Conservation (phyloP, 1,140 invertebrate species). For the Elymnias hypermnestra region DNA sequence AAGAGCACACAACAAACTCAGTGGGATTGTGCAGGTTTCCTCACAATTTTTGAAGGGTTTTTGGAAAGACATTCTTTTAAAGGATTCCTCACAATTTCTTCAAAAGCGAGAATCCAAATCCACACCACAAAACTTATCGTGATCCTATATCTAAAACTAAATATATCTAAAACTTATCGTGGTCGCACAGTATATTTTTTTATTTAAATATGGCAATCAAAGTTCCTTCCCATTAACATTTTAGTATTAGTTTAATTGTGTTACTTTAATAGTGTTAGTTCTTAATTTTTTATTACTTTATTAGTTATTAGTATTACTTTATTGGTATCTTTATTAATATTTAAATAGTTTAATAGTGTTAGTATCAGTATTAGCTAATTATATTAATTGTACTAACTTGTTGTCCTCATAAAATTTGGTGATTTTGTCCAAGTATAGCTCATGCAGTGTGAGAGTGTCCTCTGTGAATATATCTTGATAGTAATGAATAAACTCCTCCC, state of each 20-base stretch:
- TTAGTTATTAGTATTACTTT: background rate
- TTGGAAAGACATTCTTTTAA: too few relatives aligned
- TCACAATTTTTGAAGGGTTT: too few relatives aligned
- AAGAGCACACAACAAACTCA: too few relatives aligned
- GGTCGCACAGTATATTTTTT: too few relatives aligned
- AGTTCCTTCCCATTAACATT: slow-evolving; percentile 11
- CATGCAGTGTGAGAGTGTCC: slow-evolving; percentile 84
- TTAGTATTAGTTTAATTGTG: background rate
- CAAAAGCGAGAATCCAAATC: too few relatives aligned
- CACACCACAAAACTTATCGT: too few relatives aligned
- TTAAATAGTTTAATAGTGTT: background rate
- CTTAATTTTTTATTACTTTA: background rate
- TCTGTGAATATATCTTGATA: slow-evolving; percentile 82
- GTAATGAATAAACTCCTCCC: slow-evolving; percentile 79
- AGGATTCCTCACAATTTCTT: too few relatives aligned
- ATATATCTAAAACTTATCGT: too few relatives aligned
- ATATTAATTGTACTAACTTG: slow-evolving; percentile 63
- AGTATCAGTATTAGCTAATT: background rate
- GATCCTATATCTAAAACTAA: too few relatives aligned
- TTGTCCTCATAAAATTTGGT: slow-evolving; percentile 82
- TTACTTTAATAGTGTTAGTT: background rate
- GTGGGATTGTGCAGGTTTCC: too few relatives aligned
- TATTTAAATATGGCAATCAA: too few relatives aligned
- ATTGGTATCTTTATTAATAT: background rate
- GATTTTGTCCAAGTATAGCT: slow-evolving; percentile 83